Evolutionary conservation across 2,797 vertebrate species (phyloP).

Genomic region (Xenopus petersii): DNA sequence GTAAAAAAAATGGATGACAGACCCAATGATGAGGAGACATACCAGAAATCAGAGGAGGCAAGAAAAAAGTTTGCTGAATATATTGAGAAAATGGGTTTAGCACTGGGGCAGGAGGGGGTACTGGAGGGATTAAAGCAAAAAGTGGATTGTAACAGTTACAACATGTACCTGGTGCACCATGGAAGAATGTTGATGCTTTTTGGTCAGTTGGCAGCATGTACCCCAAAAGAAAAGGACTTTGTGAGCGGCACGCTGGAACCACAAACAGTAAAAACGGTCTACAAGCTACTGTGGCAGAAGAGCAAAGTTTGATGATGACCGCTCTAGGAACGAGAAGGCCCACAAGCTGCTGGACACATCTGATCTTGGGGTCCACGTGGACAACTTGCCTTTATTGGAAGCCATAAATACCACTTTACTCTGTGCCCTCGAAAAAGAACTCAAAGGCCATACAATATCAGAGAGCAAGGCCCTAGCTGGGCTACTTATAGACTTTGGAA

Average conservation of each 20-base stretch:
- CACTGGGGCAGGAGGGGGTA: slow-evolving; percentile 93
- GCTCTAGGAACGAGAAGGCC: slow-evolving; percentile 58
- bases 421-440: slow-evolving; percentile 83
- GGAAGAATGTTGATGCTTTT: slow-evolving; percentile 93
- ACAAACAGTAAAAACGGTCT: slow-evolving; percentile 80
- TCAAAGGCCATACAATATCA: slow-evolving; percentile 84
- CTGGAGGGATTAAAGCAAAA: slow-evolving; percentile 82
- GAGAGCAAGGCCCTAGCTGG: slow-evolving; percentile 76
- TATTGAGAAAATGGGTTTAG: slow-evolving; percentile 74
- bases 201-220: slow-evolving; percentile 90
- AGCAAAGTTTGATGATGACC: slow-evolving; percentile 70
- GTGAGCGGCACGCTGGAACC: slow-evolving; percentile 92
- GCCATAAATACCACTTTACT: slow-evolving; percentile 77
- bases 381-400: slow-evolving; percentile 72
- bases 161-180: slow-evolving; percentile 91
- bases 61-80: neutral
- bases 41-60: neutral
- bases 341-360: slow-evolving; percentile 80
- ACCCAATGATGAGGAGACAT: neutral
- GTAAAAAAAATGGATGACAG: slow-evolving; percentile 23
- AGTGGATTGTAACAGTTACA: slow-evolving; percentile 79
- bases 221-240: slow-evolving; percentile 89
- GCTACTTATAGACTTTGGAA: slow-evolving; percentile 79
- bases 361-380: slow-evolving; percentile 66
- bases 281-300: slow-evolving; percentile 84